These are phyloP conservation scores for Dasyornis broadbenti DNA, from an alignment of 2,113 vertebrate species.

Conservation along the genomic window DNA sequence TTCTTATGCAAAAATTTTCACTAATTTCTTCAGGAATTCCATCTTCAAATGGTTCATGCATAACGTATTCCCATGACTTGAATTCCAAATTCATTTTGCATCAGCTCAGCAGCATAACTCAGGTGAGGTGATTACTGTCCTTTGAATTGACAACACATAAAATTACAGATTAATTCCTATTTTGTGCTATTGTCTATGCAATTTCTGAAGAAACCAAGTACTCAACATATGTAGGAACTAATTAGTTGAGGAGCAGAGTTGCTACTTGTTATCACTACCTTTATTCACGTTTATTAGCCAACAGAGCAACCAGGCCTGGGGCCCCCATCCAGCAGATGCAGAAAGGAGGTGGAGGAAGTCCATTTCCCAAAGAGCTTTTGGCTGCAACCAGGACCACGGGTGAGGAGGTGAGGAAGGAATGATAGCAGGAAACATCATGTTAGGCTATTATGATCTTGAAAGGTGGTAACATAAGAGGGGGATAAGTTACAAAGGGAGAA, in stretches of 20 bases:
- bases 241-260: background rate
- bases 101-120: background rate
- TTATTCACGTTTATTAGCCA: background rate
- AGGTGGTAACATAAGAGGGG: background rate
- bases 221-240: background rate
- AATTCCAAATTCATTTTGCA: background rate
- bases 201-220: background rate
- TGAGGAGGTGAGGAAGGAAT: constrained; percentile 38
- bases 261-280: background rate
- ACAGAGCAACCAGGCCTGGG: background rate
- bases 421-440: constrained; percentile 41
- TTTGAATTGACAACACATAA: background rate
- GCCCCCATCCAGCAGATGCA: background rate
- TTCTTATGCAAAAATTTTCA: background rate
- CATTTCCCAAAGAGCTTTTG: background rate
- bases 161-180: background rate
- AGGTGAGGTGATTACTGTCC: background rate
- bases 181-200: background rate
- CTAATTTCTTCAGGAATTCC: background rate
- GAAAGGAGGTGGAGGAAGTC: background rate
- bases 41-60: background rate
- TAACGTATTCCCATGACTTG: background rate
- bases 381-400: constrained; percentile 5
- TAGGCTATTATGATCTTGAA: background rate
- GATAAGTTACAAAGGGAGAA: constrained; percentile 14